Percentiles rank a stretch among this genome's conserved stretches.
phyloP scores from a whole-genome alignment of 2,797 vertebrate species.

The Acomys russatus region DNA sequence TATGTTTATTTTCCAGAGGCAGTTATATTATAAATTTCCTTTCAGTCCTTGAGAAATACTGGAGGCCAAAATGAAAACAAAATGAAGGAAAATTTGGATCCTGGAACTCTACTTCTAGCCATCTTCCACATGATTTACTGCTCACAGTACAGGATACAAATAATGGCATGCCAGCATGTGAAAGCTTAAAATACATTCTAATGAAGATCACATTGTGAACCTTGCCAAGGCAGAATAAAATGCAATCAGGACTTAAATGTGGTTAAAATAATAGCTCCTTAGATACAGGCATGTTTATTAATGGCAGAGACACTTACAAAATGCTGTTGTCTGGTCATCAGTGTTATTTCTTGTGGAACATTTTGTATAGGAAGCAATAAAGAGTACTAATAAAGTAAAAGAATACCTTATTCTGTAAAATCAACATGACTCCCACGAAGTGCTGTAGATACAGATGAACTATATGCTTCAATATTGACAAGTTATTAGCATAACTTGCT shows the following conservation, averaged over 20 bases:
- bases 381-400: slow-evolving; percentile 69
- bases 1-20: slow-evolving; percentile 43
- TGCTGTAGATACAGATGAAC: slow-evolving; percentile 47
- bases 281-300: slow-evolving; percentile 80
- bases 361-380: slow-evolving; percentile 67
- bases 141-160: slow-evolving; percentile 78
- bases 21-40: slow-evolving; percentile 13
- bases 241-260: slow-evolving; percentile 83
- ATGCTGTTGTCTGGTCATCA: slow-evolving; percentile 71
- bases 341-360: slow-evolving; percentile 67
- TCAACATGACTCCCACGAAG: background rate
- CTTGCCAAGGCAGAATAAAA: slow-evolving; percentile 81
- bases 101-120: slow-evolving; percentile 60
- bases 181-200: slow-evolving; percentile 82
- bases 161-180: slow-evolving; percentile 72
- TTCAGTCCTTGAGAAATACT: slow-evolving; percentile 47
- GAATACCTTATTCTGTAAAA: slow-evolving; percentile 62
- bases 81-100: slow-evolving; percentile 32
- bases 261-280: slow-evolving; percentile 81
- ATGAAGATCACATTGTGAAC: slow-evolving; percentile 78
- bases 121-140: slow-evolving; percentile 76
- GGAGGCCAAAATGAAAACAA: slow-evolving; percentile 65
- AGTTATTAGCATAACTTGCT: slow-evolving; percentile 67
- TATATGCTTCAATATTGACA: slow-evolving; percentile 41
- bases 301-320: slow-evolving; percentile 74